A percentile compares a stretch with the other conserved stretches of the same genome.
Evolutionary conservation across 2,888 invertebrate genomes (phyloP).

Genomic region (Dryomyza anilis): DNA sequence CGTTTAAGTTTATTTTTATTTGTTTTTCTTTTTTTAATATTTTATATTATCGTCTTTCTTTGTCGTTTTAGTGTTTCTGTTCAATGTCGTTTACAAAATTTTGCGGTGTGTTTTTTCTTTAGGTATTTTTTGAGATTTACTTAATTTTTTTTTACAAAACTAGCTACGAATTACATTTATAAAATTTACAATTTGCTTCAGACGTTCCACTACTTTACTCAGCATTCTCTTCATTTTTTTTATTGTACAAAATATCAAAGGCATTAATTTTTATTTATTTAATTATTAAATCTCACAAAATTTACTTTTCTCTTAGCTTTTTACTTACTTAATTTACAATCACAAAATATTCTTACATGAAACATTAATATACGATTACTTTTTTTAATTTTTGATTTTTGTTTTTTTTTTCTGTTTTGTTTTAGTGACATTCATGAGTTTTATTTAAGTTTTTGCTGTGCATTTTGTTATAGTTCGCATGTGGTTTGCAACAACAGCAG

Average conservation of each 20-base stretch:
- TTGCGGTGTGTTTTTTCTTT: background rate
- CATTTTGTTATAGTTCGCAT: background rate
- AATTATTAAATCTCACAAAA: slow-evolving; percentile 2
- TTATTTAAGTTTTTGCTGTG: background rate
- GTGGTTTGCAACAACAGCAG: background rate
- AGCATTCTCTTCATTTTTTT: background rate
- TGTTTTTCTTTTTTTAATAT: slow-evolving; percentile 38
- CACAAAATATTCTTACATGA: slow-evolving; percentile 12
- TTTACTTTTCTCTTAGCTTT: slow-evolving; percentile 15
- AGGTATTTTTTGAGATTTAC: background rate
- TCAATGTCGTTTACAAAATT: slow-evolving; percentile 24
- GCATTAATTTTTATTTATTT: slow-evolving; percentile 14
- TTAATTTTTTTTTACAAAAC: slow-evolving; percentile 18
- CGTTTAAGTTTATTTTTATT: slow-evolving; percentile 20
- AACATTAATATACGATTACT: background rate
- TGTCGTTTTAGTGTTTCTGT: slow-evolving; percentile 37
- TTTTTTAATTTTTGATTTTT: background rate
- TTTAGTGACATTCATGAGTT: slow-evolving; percentile 7
- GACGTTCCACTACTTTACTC: slow-evolving; percentile 21
- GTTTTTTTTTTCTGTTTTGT: slow-evolving; percentile 6
- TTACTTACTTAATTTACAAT: slow-evolving; percentile 35
- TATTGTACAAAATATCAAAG: slow-evolving; percentile 27
- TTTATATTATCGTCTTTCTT: slow-evolving; percentile 17
- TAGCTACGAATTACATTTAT: slow-evolving; percentile 15
- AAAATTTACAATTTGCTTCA: slow-evolving; percentile 42